Percentiles rank a stretch among this genome's conserved stretches.
Conservation (phyloP, 2,113 vertebrate genomes). For the Lethenteron reissneri region DNA sequence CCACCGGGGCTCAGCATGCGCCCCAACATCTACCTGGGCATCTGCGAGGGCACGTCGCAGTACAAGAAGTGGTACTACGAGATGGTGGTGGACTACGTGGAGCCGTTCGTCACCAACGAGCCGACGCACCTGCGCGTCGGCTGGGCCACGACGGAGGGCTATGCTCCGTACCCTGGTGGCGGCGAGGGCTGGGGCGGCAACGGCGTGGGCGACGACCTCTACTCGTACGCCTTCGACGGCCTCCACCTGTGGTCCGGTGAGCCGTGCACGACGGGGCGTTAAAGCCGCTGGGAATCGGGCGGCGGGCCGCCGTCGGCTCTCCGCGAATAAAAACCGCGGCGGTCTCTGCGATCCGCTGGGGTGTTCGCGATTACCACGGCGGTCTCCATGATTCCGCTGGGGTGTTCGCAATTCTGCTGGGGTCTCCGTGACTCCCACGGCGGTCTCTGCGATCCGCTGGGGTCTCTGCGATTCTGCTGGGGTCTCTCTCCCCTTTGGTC, state of each 20-base stretch:
- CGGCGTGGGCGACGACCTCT: slow-evolving; percentile 65
- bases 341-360: too few species aligned
- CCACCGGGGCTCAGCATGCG: slow-evolving; percentile 29
- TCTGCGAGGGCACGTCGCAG: slow-evolving; percentile 59
- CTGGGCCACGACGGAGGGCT: slow-evolving; percentile 65
- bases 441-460: too few species aligned
- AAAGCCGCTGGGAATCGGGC: too few species aligned
- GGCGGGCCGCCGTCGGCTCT: too few species aligned
- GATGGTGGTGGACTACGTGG: slow-evolving; percentile 57
- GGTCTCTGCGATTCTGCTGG: too few species aligned
- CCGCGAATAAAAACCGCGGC: too few species aligned
- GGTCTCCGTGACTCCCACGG: too few species aligned
- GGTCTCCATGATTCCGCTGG: too few species aligned
- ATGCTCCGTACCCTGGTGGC: slow-evolving; percentile 70
- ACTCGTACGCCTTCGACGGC: slow-evolving; percentile 68
- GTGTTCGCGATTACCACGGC: too few species aligned
- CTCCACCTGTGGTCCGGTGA: slow-evolving; percentile 64
- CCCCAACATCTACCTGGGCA: slow-evolving; percentile 67
- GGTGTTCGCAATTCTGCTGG: too few species aligned
- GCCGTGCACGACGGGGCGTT: neutral
- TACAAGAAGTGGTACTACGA: slow-evolving; percentile 75
- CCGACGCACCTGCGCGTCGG: slow-evolving; percentile 50
- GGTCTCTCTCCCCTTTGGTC: too few species aligned
- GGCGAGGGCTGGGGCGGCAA: slow-evolving; percentile 79
- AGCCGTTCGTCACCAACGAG: slow-evolving; percentile 42